phyloP scores from a whole-genome alignment of 2,888 invertebrate genomes.

The Allacma fusca region DNA sequence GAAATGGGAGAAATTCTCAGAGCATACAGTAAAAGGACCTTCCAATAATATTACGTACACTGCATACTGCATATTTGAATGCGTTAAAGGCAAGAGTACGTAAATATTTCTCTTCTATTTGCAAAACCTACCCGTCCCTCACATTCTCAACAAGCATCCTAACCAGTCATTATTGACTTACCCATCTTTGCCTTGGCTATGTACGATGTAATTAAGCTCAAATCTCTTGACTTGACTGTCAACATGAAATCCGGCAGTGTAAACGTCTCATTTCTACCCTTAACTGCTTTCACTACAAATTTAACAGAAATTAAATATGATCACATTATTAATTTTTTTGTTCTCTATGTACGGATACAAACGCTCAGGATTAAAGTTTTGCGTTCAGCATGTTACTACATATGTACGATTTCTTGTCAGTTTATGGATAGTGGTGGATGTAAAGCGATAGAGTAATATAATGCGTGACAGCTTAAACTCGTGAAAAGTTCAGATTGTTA shows the following conservation, averaged over 20 bases:
- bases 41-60: no score
- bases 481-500: no score
- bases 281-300: constrained; percentile 45
- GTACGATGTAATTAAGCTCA: constrained; percentile 57
- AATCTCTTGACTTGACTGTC: constrained; percentile 53
- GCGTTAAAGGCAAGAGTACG: no score
- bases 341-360: no score
- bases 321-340: constrained; percentile 7
- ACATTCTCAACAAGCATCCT: neutral
- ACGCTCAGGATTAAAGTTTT: neutral
- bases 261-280: constrained; percentile 45
- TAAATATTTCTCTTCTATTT: no score
- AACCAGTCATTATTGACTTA: constrained; percentile 46
- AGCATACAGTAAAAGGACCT: neutral
- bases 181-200: constrained; percentile 57
- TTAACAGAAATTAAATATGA: neutral
- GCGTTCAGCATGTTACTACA: no score
- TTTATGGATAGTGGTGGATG: no score
- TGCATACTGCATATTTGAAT: no score
- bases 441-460: neutral
- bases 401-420: no score
- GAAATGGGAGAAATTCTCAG: neutral
- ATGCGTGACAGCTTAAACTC: no score
- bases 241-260: constrained; percentile 48
- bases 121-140: neutral